Evolutionary conservation across 1,140 invertebrate genomes (phyloP), one percentile per base, ranked within the genome.

Genomic region (Lysiphlebus fabarum): DNA sequence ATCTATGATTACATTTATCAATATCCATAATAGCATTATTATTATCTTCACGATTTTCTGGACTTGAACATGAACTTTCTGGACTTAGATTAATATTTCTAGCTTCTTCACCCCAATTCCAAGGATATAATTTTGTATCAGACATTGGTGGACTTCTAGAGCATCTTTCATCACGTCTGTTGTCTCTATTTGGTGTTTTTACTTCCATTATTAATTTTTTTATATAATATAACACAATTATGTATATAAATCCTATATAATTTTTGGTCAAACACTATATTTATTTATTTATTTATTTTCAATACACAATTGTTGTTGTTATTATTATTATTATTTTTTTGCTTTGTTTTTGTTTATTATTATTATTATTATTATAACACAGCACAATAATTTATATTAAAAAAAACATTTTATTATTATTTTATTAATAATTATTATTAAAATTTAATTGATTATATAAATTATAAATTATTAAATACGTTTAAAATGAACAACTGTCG

Each of bases 21-120:
- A 48, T 33, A 7, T 56, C 44, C 42, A 61, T 40, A 1, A 36
- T 47, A 6, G 54, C 50, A 14, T 10, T 40, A 34, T 53, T 60
- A 43, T 66, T 53, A 5, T 72, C 69, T 4, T 26, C 17, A 0
- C 65, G 42, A 53, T 76, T 79, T 17, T 80, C 78, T 0, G 78
- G 78, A 11, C 77, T 79, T 0, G 76, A 78, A 26, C 78, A 79
- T 7, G 78, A 79, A 49, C 75, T 78, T 7, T 72, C 75, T 36
- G 78, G 77, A 33, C 77, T 79, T 0, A 79, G 64, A 36, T 77
- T 75, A 7, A 74, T 73, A 50, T 78, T 80, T 10, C 75, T 70
- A 4, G 70, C 74, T 48, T 78, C 75, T 7, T 78, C 75, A 58
- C 71, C 65, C 78, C 78, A 80, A 45, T 73, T 74, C 75, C 75